These are phyloP conservation scores for Pterophyllum scalare DNA, from an alignment of 2,113 vertebrate species.

Conservation along the genomic window DNA sequence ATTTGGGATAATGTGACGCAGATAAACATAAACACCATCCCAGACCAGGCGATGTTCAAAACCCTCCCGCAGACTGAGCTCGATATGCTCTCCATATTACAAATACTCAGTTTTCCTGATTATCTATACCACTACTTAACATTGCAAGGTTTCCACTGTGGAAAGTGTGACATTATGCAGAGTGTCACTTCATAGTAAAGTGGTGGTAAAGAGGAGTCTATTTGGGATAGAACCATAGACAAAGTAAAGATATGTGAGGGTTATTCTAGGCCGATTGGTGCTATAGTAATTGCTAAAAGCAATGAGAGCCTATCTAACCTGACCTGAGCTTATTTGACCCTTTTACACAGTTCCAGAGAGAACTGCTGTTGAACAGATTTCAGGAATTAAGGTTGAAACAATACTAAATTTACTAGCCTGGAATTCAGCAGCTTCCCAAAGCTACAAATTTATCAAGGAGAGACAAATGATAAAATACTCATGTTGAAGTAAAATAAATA, in stretches of 20 bases:
- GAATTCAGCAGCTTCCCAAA: background rate
- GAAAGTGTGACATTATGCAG: conserved; percentile 26
- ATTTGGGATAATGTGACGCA: background rate
- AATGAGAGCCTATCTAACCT: conserved; percentile 33
- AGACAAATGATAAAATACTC: background rate
- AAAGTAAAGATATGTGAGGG: conserved; percentile 28
- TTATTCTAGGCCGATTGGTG: conserved; percentile 56
- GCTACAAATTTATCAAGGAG: conserved; percentile 26
- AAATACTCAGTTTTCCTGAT: conserved; percentile 10
- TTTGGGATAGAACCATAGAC: conserved; percentile 26
- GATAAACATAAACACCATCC: background rate
- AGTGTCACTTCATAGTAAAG: conserved; percentile 33
- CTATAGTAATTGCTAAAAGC: conserved; percentile 56
- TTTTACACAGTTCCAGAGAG: conserved; percentile 32
- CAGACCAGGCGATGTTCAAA: background rate
- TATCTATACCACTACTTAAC: conserved; percentile 29
- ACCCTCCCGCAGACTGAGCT: background rate
- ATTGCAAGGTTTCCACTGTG: conserved; percentile 15
- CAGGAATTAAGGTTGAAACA: conserved; percentile 33
- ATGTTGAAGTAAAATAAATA: background rate
- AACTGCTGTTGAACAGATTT: conserved; percentile 47
- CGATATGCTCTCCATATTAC: background rate
- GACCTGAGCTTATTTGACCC: conserved; percentile 22
- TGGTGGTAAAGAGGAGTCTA: conserved; percentile 29
- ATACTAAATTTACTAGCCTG: conserved; percentile 29